Evolutionary conservation across 1,140 invertebrate genomes (phyloP), one percentile per base, ranked within the genome.

Genomic region (Laupala kohalensis): DNA sequence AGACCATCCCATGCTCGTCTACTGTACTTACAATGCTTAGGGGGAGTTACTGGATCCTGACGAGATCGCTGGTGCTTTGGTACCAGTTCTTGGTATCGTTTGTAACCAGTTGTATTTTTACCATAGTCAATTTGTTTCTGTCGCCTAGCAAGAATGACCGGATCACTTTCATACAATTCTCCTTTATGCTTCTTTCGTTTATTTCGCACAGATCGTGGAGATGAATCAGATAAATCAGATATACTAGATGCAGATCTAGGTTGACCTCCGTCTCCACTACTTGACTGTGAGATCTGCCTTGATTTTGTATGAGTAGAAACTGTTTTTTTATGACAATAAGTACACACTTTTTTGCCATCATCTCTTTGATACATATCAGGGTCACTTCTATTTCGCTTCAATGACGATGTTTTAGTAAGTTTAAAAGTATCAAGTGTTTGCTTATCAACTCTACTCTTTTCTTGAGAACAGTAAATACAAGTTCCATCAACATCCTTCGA

Each of bases 41-140:
- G 89, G 1, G 95, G 95, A 23, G 95, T 97, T 76, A 86, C 86
- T 15, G 95, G 95, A 83, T 96, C 88, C 15, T 88, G 85, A 69
- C 84, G 85, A 27, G 81, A 82, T 29, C 94, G 84, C 74, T 88
- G 37, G 4, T 86, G 92, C 91, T 86, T 89, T 69, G 92, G 91
- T 63, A 96, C 84, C 73, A 83, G 74, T 76, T 86, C 81, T 1
- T 84, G 78, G 75, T 96, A 97, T 80, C 87, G 88, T 69, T 92
- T 87, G 81, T 97, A 97, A 62, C 92, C 93, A 73, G 89, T 80
- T 13, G 94, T 97, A 78, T 95, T 96, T 83, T 96, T 97, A 25
- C 95, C 95, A 84, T 94, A 96, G 79, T 96, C 93, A 79, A 97
- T 94, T 81, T 96, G 92, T 80, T 96, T 97, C 78, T 96, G 92